phyloP scores from a whole-genome alignment of 1,140 invertebrate genomes.

The Anadara kagoshimensis region DNA sequence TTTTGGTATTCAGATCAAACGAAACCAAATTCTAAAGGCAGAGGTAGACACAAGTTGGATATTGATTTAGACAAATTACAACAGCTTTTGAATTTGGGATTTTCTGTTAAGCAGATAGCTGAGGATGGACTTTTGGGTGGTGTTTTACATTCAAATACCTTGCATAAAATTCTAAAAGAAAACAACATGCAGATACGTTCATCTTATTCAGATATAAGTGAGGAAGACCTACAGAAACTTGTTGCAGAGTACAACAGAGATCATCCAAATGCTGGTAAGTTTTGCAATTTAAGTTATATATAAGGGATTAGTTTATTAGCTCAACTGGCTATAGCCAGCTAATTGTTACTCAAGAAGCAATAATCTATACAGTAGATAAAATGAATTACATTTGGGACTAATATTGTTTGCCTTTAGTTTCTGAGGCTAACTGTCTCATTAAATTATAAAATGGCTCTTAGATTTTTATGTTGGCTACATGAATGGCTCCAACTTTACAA shows the following conservation, averaged over 20 bases:
- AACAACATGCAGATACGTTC: background rate
- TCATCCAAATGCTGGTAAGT: constrained; percentile 21
- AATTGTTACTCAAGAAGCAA: too few relatives aligned
- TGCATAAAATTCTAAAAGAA: constrained; percentile 1
- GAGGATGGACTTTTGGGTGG: constrained; percentile 13
- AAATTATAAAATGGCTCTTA: too few relatives aligned
- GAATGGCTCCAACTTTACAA: too few relatives aligned
- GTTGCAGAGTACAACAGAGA: constrained; percentile 11
- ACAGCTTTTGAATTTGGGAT: constrained; percentile 2
- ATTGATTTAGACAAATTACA: constrained; percentile 12
- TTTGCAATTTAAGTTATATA: background rate
- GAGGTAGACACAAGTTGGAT: background rate
- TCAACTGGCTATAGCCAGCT: too few relatives aligned
- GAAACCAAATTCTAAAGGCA: background rate
- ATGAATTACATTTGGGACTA: too few relatives aligned
- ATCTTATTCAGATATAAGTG: background rate
- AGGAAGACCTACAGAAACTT: background rate
- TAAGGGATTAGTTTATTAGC: too few relatives aligned
- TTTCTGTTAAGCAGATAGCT: constrained; percentile 10
- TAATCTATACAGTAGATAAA: too few relatives aligned
- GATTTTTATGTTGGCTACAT: too few relatives aligned
- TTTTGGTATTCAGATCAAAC: background rate
- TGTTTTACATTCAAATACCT: background rate
- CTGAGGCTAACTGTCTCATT: too few relatives aligned
- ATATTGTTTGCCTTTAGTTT: too few relatives aligned